These are phyloP conservation scores for Andrena bucephala DNA, from an alignment of 2,888 invertebrate species.

Conservation along the genomic window DNA sequence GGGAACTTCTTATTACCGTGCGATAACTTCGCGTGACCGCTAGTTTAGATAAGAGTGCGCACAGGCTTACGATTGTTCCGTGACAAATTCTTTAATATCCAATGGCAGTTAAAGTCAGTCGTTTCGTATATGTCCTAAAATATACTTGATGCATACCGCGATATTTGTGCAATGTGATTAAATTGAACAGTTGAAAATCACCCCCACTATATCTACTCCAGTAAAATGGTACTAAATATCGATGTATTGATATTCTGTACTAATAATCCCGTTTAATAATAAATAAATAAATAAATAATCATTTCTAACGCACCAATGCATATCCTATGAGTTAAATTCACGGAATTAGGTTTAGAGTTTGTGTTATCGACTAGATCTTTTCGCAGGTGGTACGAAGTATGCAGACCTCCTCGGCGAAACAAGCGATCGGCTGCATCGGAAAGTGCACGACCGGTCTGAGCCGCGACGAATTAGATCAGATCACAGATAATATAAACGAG, in stretches of 20 bases:
- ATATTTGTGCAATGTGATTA: background rate
- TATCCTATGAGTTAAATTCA: background rate
- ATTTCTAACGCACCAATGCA: background rate
- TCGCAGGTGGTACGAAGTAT: constrained; percentile 61
- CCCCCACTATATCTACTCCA: too few relatives aligned
- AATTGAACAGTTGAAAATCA: too few relatives aligned
- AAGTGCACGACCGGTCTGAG: constrained; percentile 77
- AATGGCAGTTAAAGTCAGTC: background rate
- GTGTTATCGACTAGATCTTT: background rate
- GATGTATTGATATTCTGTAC: too few relatives aligned
- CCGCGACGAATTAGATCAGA: constrained; percentile 72
- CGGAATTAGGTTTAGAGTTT: background rate
- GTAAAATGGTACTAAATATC: too few relatives aligned
- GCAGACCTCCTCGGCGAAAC: constrained; percentile 62
- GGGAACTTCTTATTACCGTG: constrained; percentile 18
- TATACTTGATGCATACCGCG: background rate
- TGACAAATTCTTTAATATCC: background rate
- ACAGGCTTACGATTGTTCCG: background rate
- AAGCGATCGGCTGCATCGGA: constrained; percentile 76
- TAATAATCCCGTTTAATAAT: too few relatives aligned
- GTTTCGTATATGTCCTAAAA: background rate
- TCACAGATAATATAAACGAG: constrained; percentile 76
- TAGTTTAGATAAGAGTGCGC: background rate
- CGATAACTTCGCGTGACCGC: constrained; percentile 15
- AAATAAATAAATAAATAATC: too few relatives aligned